Conservation (phyloP, 2,797 vertebrate genomes). For the Rhynchonycteris naso region DNA sequence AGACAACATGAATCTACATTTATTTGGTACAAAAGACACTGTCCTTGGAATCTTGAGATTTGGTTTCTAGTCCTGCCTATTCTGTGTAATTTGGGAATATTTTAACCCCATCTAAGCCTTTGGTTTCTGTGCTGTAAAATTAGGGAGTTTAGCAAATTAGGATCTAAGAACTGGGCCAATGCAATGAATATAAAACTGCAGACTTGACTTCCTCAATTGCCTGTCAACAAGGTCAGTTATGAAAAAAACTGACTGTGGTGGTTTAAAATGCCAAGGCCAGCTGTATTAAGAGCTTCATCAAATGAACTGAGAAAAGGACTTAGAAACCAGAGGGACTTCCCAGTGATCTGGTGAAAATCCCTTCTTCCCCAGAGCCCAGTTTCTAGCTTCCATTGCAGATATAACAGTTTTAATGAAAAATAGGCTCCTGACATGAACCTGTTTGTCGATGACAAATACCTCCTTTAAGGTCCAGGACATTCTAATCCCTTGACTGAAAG, state of each 20-base stretch:
- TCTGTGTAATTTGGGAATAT: neutral
- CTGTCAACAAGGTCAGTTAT: neutral
- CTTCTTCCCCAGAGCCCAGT: slow-evolving; percentile 22
- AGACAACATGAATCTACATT: neutral
- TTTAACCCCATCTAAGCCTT: neutral
- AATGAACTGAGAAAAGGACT: slow-evolving; percentile 54
- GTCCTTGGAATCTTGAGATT: neutral
- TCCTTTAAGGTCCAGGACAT: slow-evolving; percentile 1
- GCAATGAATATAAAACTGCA: neutral
- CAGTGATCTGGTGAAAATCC: slow-evolving; percentile 64
- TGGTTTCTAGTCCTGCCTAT: neutral
- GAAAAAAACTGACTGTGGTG: neutral
- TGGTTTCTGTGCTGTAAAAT: neutral
- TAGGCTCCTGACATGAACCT: slow-evolving; percentile 4
- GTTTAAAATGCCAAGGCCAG: slow-evolving; percentile 33
- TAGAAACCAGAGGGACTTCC: slow-evolving; percentile 67
- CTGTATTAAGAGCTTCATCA: slow-evolving; percentile 40
- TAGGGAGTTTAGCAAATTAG: neutral
- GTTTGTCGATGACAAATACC: neutral
- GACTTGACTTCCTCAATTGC: neutral
- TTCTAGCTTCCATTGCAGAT: slow-evolving; percentile 12
- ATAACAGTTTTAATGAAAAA: slow-evolving; percentile 41
- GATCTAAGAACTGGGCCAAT: neutral
- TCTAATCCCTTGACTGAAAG: neutral
- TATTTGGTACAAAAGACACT: neutral